Evolutionary conservation across 1,140 invertebrate species (phyloP).

Genomic region (Macrosteles quadrilineatus): DNA sequence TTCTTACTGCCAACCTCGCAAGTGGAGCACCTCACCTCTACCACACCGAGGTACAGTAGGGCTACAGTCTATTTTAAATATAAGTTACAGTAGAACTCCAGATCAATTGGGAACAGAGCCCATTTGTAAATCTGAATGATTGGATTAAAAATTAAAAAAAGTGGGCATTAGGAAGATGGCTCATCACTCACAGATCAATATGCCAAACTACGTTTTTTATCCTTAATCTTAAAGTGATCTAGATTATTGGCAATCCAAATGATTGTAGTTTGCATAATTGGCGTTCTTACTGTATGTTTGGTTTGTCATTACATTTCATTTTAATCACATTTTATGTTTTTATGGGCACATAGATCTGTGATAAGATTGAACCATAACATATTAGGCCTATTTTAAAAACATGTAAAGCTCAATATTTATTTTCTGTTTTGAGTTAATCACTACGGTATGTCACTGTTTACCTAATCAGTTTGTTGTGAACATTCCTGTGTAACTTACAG

Average conservation of each 20-base stretch:
- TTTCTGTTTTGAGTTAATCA: too few species aligned
- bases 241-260: too few species aligned
- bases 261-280: too few species aligned
- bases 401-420: neutral
- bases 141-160: neutral
- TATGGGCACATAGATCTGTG: neutral
- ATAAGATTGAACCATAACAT: neutral
- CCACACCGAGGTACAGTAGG: constrained; percentile 62
- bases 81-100: neutral
- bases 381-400: neutral
- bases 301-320: neutral
- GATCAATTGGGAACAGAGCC: constrained; percentile 28
- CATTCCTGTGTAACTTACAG: too few species aligned
- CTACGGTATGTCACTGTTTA: too few species aligned
- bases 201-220: neutral
- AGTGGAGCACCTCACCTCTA: constrained; percentile 60
- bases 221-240: neutral
- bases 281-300: too few species aligned
- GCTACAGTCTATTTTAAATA: too few species aligned
- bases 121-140: neutral
- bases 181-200: neutral
- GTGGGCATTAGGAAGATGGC: neutral
- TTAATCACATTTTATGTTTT: neutral
- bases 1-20: constrained; percentile 59
- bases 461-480: too few species aligned